Evolutionary conservation across 2,797 vertebrate genomes (phyloP).

Genomic region (Calcarius lapponicus): DNA sequence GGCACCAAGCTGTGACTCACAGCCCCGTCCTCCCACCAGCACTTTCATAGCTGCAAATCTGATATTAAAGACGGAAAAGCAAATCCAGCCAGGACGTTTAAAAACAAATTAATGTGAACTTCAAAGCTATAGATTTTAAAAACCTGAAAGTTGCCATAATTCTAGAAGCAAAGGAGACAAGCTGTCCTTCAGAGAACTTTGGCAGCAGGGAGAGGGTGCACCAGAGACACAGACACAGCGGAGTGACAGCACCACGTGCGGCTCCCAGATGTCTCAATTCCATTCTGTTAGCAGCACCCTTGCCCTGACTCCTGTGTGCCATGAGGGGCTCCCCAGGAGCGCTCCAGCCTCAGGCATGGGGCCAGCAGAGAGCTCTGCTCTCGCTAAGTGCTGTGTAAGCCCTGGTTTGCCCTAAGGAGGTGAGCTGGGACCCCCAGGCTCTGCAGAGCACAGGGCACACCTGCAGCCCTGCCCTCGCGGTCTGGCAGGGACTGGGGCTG

Average conservation of each 20-base stretch:
- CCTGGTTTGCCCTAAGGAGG: background rate
- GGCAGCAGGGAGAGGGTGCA: background rate
- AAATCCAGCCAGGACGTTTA: background rate
- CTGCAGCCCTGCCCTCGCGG: background rate
- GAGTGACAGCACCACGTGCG: fast-evolving
- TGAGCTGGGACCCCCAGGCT: background rate
- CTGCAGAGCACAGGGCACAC: background rate
- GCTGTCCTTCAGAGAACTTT: background rate
- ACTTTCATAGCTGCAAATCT: background rate
- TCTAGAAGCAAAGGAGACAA: background rate
- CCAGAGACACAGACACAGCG: too few relatives aligned
- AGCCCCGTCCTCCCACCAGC: background rate
- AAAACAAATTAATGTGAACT: background rate
- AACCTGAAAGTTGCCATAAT: background rate
- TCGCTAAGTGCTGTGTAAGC: background rate
- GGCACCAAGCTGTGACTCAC: background rate
- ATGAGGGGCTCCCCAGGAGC: background rate
- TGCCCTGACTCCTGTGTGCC: background rate
- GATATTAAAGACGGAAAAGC: background rate
- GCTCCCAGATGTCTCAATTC: background rate
- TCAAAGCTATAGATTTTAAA: background rate
- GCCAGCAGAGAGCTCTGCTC: background rate
- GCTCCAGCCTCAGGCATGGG: background rate
- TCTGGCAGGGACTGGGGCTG: too few relatives aligned
- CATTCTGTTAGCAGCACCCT: fast-evolving